Percentiles rank a stretch among this genome's conserved stretches.
These are phyloP conservation scores for Spilarctia lutea DNA, from an alignment of 2,888 invertebrate species.

Conservation along the genomic window DNA sequence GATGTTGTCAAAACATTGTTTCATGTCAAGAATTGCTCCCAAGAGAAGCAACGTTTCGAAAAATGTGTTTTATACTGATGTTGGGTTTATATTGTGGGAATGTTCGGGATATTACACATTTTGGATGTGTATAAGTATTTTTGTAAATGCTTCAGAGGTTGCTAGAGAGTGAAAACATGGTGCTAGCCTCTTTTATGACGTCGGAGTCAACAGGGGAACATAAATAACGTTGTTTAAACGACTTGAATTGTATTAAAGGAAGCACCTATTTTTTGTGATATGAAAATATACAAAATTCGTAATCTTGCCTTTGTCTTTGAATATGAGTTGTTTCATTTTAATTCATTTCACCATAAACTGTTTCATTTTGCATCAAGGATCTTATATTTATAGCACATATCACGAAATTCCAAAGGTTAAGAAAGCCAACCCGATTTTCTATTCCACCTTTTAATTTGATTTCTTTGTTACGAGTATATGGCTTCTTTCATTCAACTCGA, in stretches of 20 bases:
- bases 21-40: constrained; percentile 58
- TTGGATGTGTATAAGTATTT: constrained; percentile 34
- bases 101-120: constrained; percentile 50
- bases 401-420: background rate
- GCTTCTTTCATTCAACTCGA: background rate
- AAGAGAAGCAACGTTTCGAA: constrained; percentile 52
- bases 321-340: background rate
- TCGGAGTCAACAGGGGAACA: constrained; percentile 11
- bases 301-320: background rate
- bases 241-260: constrained; percentile 13
- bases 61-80: constrained; percentile 56
- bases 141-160: constrained; percentile 25
- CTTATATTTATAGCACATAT: background rate
- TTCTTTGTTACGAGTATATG: background rate
- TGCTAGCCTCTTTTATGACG: constrained; percentile 16
- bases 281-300: background rate
- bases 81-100: constrained; percentile 48
- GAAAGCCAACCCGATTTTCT: background rate
- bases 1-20: constrained; percentile 54
- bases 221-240: constrained; percentile 12
- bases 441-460: background rate
- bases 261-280: background rate
- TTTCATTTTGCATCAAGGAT: background rate
- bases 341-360: background rate
- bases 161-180: constrained; percentile 26